phyloP scores from a whole-genome alignment of 2,113 vertebrate species.

The Rhea americana region DNA sequence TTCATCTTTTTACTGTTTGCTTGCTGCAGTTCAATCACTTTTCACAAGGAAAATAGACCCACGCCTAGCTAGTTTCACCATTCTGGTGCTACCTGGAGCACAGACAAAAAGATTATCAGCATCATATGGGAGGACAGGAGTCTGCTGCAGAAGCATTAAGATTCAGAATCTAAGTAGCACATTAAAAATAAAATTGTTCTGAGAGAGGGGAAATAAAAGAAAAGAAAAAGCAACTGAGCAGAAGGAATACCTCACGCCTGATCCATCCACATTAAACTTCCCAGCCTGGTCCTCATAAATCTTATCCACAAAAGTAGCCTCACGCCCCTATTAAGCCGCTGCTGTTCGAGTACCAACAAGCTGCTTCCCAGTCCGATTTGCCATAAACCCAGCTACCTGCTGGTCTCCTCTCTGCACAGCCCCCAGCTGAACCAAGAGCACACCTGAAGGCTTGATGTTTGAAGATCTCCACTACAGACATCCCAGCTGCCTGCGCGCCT shows the following conservation, averaged over 20 bases:
- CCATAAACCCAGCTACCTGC: not conserved
- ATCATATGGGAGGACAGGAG: not conserved
- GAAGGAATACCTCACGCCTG: rapidly evolving
- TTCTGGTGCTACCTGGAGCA: not conserved
- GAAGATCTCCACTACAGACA: not conserved
- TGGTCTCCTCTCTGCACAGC: not conserved
- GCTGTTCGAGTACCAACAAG: no score
- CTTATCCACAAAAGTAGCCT: no score
- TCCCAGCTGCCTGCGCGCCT: not conserved
- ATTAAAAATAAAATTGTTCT: no score
- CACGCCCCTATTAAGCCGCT: not conserved
- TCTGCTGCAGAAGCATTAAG: not conserved
- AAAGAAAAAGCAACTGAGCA: not conserved
- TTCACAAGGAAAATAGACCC: not conserved
- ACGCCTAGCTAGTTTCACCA: rapidly evolving
- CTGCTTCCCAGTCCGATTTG: not conserved
- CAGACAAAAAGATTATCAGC: not conserved
- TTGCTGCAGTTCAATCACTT: not conserved
- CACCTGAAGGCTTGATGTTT: not conserved
- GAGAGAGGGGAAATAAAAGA: not conserved
- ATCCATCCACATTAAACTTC: not conserved
- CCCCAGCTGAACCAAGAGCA: not conserved
- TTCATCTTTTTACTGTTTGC: not conserved
- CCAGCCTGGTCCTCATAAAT: not conserved
- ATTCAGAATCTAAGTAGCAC: not conserved